A percentile compares a stretch with the other conserved stretches of the same genome.
Evolutionary conservation across 2,888 invertebrate species (phyloP).

Genomic region (Mythimna ferrago): DNA sequence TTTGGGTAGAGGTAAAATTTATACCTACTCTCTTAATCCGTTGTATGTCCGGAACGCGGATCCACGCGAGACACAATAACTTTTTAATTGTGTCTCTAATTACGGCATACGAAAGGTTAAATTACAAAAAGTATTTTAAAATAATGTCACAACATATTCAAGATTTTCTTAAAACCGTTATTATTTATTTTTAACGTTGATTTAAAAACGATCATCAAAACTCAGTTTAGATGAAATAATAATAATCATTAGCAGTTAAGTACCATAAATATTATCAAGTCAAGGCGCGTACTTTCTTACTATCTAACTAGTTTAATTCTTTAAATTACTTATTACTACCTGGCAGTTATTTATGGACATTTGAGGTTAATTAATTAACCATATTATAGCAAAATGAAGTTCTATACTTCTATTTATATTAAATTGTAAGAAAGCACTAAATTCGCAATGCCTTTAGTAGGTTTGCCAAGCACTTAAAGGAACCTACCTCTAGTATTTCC

Average conservation of each 20-base stretch:
- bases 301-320: conserved; percentile 18
- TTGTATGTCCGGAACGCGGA: too few species aligned
- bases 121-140: conserved; percentile 10
- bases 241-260: conserved; percentile 15
- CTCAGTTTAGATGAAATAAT: conserved; percentile 14
- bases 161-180: neutral
- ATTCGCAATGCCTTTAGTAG: conserved; percentile 16
- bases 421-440: conserved; percentile 16
- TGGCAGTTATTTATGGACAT: conserved; percentile 63
- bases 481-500: neutral
- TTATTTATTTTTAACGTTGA: neutral
- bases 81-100: too few species aligned
- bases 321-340: conserved; percentile 45
- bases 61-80: too few species aligned
- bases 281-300: conserved; percentile 43
- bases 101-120: too few species aligned
- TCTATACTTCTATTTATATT: conserved; percentile 35
- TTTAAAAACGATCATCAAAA: conserved; percentile 20
- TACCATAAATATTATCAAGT: conserved; percentile 18
- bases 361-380: conserved; percentile 17
- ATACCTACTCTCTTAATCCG: too few species aligned
- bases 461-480: conserved; percentile 5
- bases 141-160: neutral
- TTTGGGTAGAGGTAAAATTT: neutral
- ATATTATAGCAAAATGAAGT: conserved; percentile 26